phyloP scores from a whole-genome alignment of 30 jellyfish, hydroid and myxozoan species.

The Nemopilema nomurai region DNA sequence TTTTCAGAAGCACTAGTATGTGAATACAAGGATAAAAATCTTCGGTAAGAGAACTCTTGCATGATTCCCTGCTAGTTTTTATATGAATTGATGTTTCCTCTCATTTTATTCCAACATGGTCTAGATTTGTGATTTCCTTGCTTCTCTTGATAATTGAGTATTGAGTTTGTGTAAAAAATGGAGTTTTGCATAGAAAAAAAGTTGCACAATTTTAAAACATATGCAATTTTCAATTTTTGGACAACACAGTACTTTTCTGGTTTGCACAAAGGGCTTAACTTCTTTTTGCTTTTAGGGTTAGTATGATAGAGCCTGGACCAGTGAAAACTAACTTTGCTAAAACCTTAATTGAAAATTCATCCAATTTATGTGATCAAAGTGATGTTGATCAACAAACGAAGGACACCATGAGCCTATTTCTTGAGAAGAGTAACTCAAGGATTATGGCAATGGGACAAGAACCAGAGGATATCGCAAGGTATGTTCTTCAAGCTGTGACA shows the following conservation, averaged over 20 bases:
- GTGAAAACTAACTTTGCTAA: slow-evolving; percentile 44
- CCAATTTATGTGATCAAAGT: neutral
- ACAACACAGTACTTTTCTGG: no score
- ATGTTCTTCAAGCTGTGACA: slow-evolving; percentile 31
- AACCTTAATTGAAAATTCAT: slow-evolving; percentile 10
- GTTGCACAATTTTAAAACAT: no score
- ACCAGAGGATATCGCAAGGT: slow-evolving; percentile 47
- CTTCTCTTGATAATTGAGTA: no score
- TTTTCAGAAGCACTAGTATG: slow-evolving; percentile 56
- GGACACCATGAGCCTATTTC: slow-evolving; percentile 56
- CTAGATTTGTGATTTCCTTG: no score
- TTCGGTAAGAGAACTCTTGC: neutral
- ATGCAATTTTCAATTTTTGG: no score
- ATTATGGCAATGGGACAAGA: slow-evolving; percentile 77
- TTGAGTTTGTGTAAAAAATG: no score
- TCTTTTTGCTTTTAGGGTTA: slow-evolving; percentile 27
- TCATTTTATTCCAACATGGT: no score
- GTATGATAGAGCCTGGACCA: slow-evolving; percentile 70
- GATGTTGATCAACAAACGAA: slow-evolving; percentile 35
- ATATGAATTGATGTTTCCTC: no score
- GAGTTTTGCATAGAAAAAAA: no score
- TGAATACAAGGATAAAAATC: slow-evolving; percentile 15
- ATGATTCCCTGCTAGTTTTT: no score
- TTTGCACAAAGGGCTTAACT: neutral
- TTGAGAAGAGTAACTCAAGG: slow-evolving; percentile 73